These are phyloP conservation scores for Lynx canadensis DNA, from an alignment of 2,113 vertebrate genomes.

Conservation along the genomic window DNA sequence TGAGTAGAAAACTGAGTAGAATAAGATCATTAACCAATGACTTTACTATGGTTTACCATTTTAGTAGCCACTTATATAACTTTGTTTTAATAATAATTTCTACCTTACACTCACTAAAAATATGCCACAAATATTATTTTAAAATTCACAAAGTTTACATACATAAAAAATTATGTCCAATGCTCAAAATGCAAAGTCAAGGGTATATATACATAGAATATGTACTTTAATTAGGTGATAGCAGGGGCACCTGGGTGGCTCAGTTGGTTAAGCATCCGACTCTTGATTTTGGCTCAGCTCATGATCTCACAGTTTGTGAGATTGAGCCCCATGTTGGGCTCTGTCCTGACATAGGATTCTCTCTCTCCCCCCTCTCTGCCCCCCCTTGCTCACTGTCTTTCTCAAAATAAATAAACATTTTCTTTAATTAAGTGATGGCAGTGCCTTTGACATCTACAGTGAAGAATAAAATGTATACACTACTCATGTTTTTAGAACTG, in stretches of 20 bases:
- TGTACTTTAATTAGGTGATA: background rate
- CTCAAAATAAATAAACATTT: no score
- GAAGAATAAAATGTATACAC: background rate
- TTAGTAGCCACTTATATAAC: background rate
- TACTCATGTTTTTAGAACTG: background rate
- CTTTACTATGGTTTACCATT: background rate
- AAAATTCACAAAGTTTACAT: background rate
- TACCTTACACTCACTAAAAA: background rate
- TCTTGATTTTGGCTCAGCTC: no score
- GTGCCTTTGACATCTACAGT: background rate
- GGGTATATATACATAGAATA: background rate
- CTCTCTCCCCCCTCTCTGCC: no score
- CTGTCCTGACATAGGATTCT: no score
- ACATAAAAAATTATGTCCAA: background rate
- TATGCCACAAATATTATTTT: background rate
- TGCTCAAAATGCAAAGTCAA: background rate
- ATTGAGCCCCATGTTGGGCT: no score
- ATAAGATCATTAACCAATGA: background rate
- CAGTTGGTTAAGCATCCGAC: no score
- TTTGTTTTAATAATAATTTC: conserved; percentile 11
- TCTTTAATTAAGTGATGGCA: background rate
- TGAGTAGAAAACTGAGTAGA: conserved; percentile 10
- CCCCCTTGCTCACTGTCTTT: no score
- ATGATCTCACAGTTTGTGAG: no score
- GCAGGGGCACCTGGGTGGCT: no score